These are phyloP conservation scores for Griposia aprilina DNA, from an alignment of 2,888 invertebrate species.

Conservation along the genomic window DNA sequence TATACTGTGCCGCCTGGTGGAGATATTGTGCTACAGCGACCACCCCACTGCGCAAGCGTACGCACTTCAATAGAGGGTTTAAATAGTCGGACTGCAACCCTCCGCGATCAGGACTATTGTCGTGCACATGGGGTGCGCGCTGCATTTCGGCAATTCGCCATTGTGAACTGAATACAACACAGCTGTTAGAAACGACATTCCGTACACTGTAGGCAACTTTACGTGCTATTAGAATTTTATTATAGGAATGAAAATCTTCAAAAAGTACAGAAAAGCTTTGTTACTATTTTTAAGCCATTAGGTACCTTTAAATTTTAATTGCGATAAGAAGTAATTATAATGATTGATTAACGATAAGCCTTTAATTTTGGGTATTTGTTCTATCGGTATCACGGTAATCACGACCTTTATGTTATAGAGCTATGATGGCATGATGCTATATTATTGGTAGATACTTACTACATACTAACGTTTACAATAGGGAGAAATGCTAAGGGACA, in stretches of 20 bases:
- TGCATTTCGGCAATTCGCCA: conserved; percentile 55
- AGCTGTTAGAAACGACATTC: conserved; percentile 80
- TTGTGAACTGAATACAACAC: conserved; percentile 68
- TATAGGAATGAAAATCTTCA: neutral
- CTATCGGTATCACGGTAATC: neutral
- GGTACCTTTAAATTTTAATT: conserved; percentile 13
- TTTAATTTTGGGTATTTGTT: conserved; percentile 7
- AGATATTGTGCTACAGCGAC: conserved; percentile 78
- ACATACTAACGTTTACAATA: neutral
- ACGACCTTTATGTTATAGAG: neutral
- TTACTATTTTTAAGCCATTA: neutral
- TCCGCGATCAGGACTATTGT: conserved; percentile 71
- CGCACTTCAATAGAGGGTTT: conserved; percentile 85
- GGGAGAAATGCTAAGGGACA: neutral
- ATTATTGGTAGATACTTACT: neutral
- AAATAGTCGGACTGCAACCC: conserved; percentile 63
- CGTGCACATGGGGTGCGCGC: conserved; percentile 80
- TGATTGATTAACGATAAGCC: neutral
- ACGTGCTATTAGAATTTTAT: neutral
- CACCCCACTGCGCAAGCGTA: conserved; percentile 88
- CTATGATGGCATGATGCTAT: neutral
- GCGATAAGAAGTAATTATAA: neutral
- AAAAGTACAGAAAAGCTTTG: neutral
- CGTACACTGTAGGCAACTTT: conserved; percentile 10
- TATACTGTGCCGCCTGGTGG: conserved; percentile 78